These are phyloP conservation scores for Mythimna lalbum DNA, from an alignment of 2,888 invertebrate species.

Conservation along the genomic window DNA sequence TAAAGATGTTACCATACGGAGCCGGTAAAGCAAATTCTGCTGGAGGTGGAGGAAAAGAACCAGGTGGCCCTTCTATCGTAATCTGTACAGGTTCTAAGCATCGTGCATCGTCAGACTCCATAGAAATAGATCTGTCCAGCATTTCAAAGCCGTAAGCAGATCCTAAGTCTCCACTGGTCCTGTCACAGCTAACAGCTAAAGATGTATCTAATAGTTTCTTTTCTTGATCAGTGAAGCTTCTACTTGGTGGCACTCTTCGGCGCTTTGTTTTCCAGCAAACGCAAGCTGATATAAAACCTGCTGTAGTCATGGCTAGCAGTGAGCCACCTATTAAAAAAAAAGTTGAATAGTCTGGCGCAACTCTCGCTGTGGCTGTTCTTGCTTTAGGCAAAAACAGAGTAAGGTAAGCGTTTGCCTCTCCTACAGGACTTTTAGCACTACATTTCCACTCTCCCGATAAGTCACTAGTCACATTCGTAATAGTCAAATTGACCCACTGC, in stretches of 20 bases:
- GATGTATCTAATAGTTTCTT: constrained; percentile 96
- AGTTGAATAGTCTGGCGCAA: constrained; percentile 93
- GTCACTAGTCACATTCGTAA: constrained; percentile 95
- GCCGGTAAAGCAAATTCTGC: constrained; percentile 88
- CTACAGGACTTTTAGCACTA: constrained; percentile 93
- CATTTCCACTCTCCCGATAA: constrained; percentile 97
- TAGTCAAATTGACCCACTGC: constrained; percentile 95
- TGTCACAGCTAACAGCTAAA: constrained; percentile 91
- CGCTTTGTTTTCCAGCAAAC: constrained; percentile 93
- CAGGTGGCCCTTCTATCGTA: constrained; percentile 89
- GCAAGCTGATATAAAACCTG: constrained; percentile 89
- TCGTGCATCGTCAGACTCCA: constrained; percentile 87
- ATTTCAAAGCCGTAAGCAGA: constrained; percentile 89
- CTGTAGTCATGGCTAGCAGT: constrained; percentile 92
- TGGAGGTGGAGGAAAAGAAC: constrained; percentile 85
- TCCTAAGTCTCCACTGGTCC: constrained; percentile 92
- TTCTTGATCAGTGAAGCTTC: constrained; percentile 96
- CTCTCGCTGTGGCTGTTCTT: constrained; percentile 94
- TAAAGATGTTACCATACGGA: constrained; percentile 94
- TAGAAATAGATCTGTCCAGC: constrained; percentile 87
- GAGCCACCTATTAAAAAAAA: constrained; percentile 93
- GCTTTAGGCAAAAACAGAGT: constrained; percentile 88
- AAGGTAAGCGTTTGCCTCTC: constrained; percentile 91
- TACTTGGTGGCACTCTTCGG: constrained; percentile 92
- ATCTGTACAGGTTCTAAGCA: constrained; percentile 91